Base-by-base conservation (phyloP, 2,113 vertebrate genomes). In the Cynopterus brachyotis region DNA sequence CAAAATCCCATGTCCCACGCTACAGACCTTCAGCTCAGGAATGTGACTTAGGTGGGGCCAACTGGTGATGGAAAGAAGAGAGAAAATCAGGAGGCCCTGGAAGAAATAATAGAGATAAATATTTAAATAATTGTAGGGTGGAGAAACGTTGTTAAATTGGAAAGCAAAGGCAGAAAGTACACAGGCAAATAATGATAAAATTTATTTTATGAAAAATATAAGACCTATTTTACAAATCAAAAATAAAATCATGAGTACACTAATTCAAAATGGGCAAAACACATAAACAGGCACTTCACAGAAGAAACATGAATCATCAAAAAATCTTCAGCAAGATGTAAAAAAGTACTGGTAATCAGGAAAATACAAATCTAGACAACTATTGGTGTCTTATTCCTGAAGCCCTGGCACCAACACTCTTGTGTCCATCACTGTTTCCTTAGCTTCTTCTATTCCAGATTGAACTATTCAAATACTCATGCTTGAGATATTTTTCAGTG, bases 21-120 rank as follows among this genome's bases (percentile, higher is more conserved):
- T 82, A 47, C 59, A 91, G 91, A 59, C 28, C 64, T 82, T 60
- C 64, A 90, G 26, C 57, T 97, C 66, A 96, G 70, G 95, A 96
- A 76, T 96, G 87, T 73, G 67, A 42, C 76, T 75, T 78, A 57
- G 66, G 92, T 87, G 78, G 84, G 64, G 55, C 87, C 24, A 28
- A 15, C 32, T 35, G 30, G 50, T 19, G 76, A 93, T 88, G 42
- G 72, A 91, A 92, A 81, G 76, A 70, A 75, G 17, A 92, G 80
- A 84, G 59, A 78, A 85, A 84, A 73, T 2, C 70, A 64, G 60
- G 50, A 92, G 37, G 13, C 60, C 50, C 10, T 37, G 32, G 47
- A 57, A 75, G 55, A 89, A 86, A 81, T 88, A 62, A 37, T 69
- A 10, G 7, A 62, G 17, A 80, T 83, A 45, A 79, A 84, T 92